phyloP scores from a whole-genome alignment of 2,113 vertebrate species.

The Noturus placidus region DNA sequence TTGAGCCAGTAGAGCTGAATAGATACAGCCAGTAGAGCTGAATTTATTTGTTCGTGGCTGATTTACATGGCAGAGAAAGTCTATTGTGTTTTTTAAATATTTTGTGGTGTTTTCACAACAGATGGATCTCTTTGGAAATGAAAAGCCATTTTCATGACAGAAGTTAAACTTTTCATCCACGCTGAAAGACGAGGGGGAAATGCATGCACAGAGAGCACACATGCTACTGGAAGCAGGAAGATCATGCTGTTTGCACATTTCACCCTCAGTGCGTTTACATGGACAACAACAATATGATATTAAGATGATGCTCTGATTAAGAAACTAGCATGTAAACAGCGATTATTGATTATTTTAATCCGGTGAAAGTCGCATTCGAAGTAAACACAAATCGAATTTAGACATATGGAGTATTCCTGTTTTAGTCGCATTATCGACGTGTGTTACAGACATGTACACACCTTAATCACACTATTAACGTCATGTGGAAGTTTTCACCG shows the following conservation, averaged over 20 bases:
- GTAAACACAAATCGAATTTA: no score
- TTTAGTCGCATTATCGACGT: no score
- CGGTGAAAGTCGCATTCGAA: no score
- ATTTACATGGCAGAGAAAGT: neutral
- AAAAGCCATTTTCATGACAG: neutral
- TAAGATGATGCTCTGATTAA: no score
- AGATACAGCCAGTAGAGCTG: neutral
- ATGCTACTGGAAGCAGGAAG: neutral
- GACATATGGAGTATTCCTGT: no score
- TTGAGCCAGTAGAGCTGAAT: neutral
- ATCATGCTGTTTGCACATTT: neutral
- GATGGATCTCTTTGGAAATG: neutral
- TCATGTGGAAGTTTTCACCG: no score
- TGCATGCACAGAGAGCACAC: neutral
- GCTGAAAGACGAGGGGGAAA: neutral
- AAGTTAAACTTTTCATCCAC: neutral
- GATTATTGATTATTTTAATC: no score
- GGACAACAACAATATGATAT: no score
- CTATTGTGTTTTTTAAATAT: neutral
- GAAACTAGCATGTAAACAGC: no score
- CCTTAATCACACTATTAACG: no score
- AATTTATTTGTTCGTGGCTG: neutral
- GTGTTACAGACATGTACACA: no score
- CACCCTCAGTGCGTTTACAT: neutral
- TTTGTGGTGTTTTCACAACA: neutral